phyloP scores from a whole-genome alignment of 2,113 vertebrate genomes.

The Girardinichthys multiradiatus region DNA sequence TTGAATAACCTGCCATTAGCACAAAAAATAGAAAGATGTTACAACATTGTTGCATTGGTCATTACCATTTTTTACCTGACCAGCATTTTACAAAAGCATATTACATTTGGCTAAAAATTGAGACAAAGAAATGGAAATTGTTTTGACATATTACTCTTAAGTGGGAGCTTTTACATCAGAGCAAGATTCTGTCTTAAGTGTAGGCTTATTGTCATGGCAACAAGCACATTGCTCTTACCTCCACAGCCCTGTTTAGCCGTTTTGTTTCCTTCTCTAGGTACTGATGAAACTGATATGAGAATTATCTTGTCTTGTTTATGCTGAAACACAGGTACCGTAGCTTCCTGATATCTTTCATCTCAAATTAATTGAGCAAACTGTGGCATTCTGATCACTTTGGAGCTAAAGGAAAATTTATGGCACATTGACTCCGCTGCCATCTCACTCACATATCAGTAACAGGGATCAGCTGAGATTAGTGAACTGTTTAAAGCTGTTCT shows the following conservation, averaged over 20 bases:
- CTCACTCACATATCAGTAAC: conserved; percentile 54
- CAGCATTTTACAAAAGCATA: conserved; percentile 10
- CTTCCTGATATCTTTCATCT: conserved; percentile 53
- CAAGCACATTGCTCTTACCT: conserved; percentile 53
- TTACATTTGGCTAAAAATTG: conserved; percentile 5
- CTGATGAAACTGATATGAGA: conserved; percentile 49
- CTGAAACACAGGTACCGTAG: conserved; percentile 23
- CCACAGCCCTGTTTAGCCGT: conserved; percentile 42
- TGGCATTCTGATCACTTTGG: conserved; percentile 27
- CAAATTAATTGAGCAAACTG: conserved; percentile 43
- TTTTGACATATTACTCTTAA: conserved; percentile 42
- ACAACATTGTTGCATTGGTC: not conserved
- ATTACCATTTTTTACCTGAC: conserved; percentile 17
- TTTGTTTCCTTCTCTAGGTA: conserved; percentile 35
- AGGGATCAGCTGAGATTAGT: conserved; percentile 64
- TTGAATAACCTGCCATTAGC: not conserved
- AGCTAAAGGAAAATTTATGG: conserved; percentile 49
- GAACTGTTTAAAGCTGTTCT: conserved; percentile 52
- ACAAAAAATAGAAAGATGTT: conserved; percentile 2
- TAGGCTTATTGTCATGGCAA: conserved; percentile 71
- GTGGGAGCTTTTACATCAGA: conserved; percentile 34
- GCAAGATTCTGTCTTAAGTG: conserved; percentile 39
- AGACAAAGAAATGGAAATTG: conserved; percentile 31
- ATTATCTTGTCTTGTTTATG: conserved; percentile 38
- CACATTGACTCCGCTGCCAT: conserved; percentile 43